These are phyloP conservation scores for Microctonus aethiopoides DNA, from an alignment of 2,888 invertebrate genomes.

Conservation along the genomic window DNA sequence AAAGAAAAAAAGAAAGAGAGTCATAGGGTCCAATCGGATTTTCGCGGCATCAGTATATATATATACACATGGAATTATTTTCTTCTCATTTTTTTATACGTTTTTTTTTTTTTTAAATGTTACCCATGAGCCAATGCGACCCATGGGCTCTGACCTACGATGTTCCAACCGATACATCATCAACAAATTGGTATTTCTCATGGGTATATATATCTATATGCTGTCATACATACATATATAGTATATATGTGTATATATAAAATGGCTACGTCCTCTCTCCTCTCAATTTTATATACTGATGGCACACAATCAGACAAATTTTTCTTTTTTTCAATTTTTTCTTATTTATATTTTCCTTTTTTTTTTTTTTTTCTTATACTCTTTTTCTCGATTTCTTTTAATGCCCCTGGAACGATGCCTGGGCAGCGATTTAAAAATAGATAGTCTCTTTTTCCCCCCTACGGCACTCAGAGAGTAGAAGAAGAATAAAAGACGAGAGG, in stretches of 20 bases:
- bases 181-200: slow-evolving; percentile 15
- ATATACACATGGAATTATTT: not conserved
- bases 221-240: not conserved
- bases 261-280: not conserved
- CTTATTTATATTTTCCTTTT: not conserved
- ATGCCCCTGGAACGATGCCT: slow-evolving; percentile 24
- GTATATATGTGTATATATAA: not conserved
- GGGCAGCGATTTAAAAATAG: slow-evolving; percentile 22
- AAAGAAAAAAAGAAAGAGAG: not conserved
- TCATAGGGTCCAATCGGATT: not conserved
- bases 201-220: no score
- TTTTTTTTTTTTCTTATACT: not conserved
- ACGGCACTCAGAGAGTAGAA: not conserved
- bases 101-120: not conserved
- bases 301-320: not conserved
- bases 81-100: not conserved
- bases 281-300: not conserved
- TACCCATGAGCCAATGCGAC: not conserved
- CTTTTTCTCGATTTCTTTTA: not conserved
- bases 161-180: slow-evolving; percentile 3
- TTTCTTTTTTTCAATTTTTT: not conserved
- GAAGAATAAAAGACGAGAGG: slow-evolving; percentile 11
- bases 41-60: slow-evolving; percentile 10
- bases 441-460: not conserved
- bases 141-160: slow-evolving; percentile 8